Conservation (phyloP, 2,113 vertebrate species). For the Phylloscopus trochilus region DNA sequence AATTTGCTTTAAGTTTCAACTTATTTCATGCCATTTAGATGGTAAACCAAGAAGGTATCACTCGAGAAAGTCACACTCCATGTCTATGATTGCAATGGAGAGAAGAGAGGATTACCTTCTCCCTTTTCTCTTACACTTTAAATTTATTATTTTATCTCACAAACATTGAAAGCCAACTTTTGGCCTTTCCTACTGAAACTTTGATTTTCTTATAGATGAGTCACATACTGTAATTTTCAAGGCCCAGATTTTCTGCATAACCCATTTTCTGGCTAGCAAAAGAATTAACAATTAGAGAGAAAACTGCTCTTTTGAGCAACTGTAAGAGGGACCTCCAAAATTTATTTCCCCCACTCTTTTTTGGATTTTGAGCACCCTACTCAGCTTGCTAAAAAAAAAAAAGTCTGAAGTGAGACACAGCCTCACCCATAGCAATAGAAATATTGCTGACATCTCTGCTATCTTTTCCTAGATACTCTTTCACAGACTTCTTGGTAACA, state of each 20-base stretch:
- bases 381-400: neutral
- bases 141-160: neutral
- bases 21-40: neutral
- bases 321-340: neutral
- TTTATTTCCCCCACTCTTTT: neutral
- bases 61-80: neutral
- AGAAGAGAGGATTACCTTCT: neutral
- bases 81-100: rapidly evolving
- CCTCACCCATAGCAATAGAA: neutral
- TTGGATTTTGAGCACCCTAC: neutral
- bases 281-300: neutral
- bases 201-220: neutral
- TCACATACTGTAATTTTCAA: neutral
- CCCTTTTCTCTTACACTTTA: neutral
- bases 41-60: neutral
- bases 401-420: neutral
- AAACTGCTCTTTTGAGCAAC: neutral
- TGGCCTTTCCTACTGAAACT: neutral
- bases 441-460: neutral
- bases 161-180: neutral
- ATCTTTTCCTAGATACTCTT: neutral
- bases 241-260: neutral
- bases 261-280: neutral
- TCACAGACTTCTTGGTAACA: neutral
- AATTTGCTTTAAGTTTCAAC: neutral